These are phyloP conservation scores for Lasioglossum zephyrum DNA, from an alignment of 2,888 invertebrate genomes.

Conservation along the genomic window DNA sequence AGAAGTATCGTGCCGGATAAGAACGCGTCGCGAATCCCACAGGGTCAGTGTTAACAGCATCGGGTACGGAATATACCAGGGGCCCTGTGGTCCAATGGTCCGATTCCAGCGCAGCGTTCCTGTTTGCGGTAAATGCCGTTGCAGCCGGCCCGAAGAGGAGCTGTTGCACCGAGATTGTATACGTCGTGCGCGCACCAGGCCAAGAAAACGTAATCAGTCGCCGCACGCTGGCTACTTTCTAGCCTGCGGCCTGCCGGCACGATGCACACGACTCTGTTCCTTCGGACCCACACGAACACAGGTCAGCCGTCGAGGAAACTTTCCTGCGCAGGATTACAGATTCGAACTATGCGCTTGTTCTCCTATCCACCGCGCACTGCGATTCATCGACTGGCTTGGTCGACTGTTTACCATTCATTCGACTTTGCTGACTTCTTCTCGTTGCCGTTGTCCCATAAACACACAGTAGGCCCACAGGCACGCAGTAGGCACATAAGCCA, in stretches of 20 bases:
- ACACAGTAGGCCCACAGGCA: too few species aligned
- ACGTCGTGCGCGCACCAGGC: conserved; percentile 30
- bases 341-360: conserved; percentile 18
- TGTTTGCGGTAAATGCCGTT: conserved; percentile 61
- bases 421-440: not conserved
- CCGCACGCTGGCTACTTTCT: conserved; percentile 76
- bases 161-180: conserved; percentile 56
- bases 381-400: conserved; percentile 37
- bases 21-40: conserved; percentile 31
- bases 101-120: conserved; percentile 43
- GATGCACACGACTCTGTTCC: conserved; percentile 56
- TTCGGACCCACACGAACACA: conserved; percentile 42
- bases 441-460: not conserved
- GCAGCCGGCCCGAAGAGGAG: conserved; percentile 35
- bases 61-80: not conserved
- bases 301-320: conserved; percentile 34
- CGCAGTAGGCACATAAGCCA: too few species aligned
- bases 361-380: not conserved
- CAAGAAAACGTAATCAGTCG: conserved; percentile 70
- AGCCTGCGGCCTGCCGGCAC: conserved; percentile 71
- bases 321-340: conserved; percentile 41
- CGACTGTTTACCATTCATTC: not conserved
- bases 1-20: not conserved
- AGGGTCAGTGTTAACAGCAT: conserved; percentile 46
- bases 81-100: conserved; percentile 14